Evolutionary conservation across 1,140 invertebrate genomes (phyloP).

Genomic region (Camponotus floridanus): DNA sequence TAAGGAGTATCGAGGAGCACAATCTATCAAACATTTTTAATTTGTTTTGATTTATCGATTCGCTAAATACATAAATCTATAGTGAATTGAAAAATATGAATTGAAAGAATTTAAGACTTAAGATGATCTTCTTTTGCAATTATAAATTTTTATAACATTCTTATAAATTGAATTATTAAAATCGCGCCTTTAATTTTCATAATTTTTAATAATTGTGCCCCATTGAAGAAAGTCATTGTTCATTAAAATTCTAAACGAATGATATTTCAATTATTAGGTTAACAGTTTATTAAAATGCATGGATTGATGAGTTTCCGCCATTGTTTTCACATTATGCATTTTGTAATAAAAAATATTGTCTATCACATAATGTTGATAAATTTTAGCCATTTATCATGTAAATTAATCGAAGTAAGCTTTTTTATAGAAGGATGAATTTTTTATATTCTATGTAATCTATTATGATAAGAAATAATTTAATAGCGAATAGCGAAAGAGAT

Average conservation of each 20-base stretch:
- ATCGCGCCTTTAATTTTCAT: not conserved
- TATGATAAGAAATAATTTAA: not conserved
- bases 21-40: too few species aligned
- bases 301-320: not conserved
- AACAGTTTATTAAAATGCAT: not conserved
- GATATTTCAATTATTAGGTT: not conserved
- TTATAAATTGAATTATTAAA: not conserved
- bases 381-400: not conserved
- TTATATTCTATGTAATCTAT: conserved; percentile 25
- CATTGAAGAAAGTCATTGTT: not conserved
- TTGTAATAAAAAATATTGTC: not conserved
- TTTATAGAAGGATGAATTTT: not conserved
- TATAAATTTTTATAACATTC: not conserved
- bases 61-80: too few species aligned
- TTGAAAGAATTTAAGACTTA: not conserved
- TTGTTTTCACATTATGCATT: not conserved
- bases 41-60: too few species aligned
- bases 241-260: not conserved
- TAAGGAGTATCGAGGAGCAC: too few species aligned
- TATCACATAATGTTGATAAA: not conserved
- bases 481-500: not conserved
- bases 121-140: too few species aligned
- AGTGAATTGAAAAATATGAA: too few species aligned
- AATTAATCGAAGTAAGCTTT: not conserved
- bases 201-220: not conserved